These are phyloP conservation scores for Meles meles DNA, from an alignment of 2,113 vertebrate species.

Conservation along the genomic window DNA sequence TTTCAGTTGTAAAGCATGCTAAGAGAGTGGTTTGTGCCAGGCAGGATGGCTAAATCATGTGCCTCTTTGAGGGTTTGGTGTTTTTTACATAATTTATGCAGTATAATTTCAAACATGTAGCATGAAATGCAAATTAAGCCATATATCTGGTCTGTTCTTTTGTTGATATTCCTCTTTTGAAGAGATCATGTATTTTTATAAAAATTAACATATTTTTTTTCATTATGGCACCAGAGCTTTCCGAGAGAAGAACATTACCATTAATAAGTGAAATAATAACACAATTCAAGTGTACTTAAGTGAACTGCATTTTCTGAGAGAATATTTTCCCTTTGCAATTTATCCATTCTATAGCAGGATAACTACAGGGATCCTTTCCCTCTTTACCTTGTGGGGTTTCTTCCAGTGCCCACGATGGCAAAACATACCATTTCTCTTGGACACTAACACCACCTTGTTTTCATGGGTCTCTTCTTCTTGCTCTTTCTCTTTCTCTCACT, in stretches of 20 bases:
- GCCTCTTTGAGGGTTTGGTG: not conserved
- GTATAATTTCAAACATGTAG: not conserved
- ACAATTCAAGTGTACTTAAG: not conserved
- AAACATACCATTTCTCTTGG: not conserved
- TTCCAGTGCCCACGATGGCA: not conserved
- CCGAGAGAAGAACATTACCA: not conserved
- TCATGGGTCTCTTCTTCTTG: not conserved
- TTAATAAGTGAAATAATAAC: not conserved
- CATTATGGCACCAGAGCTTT: not conserved
- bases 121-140: not conserved
- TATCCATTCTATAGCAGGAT: not conserved
- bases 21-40: accelerated
- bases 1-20: not conserved
- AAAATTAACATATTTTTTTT: not conserved
- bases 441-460: not conserved
- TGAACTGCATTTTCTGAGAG: not conserved
- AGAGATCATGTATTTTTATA: not conserved
- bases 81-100: accelerated
- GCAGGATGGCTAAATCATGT: accelerated
- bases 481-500: not conserved
- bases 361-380: not conserved
- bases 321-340: not conserved
- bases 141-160: not conserved
- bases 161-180: not conserved
- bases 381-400: not conserved